Evolutionary conservation across 1,140 invertebrate species (phyloP), one percentile per base, ranked within the genome.

Genomic region (Brachionus koreanus): DNA sequence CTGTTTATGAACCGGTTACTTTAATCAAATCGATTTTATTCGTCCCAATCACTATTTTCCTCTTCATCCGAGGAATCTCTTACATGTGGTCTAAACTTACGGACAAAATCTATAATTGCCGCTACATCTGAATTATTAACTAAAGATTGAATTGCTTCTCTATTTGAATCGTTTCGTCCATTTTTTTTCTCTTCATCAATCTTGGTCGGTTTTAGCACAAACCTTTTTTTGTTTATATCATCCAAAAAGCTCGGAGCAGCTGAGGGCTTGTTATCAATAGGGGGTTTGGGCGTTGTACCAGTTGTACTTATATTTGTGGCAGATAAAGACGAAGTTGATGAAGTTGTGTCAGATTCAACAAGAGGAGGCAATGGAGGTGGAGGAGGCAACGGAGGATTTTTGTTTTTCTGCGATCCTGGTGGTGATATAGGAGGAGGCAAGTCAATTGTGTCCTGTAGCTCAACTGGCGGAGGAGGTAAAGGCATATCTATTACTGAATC

Each of bases 11-110:
- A 33, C 25, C 33, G 25, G 63, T 65, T 65, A 37, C 33, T 65
- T n/a, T 65, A 7, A n/a, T 65, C 25, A 33, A 33, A 33, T 65
- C 3, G 25, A 65, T 13, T 65, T 72, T 23, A 79, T 19, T 79
- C 76, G 42, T 79, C 76, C 76, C 76, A 79, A 79, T 79, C 76
- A 42, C 76, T 79, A 65, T 79, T 79, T 42, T 79, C 76, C 37
- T 79, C 76, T 13, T 61, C 49, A 39, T 79, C 76, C 3, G 49
- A 61, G 25, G 76, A 79, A 61, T 79, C 76, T 61, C 76, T 61
- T 3, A 79, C 76, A 61, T 79, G 76, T 2, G 76, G 76, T 65
- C 76, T n/a, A 43, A 79, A 79, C 33, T 79, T 79, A 10, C 76
- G 49, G 9, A 79, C 76, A 79, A 79, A 79, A 65, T 79, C 76